phyloP scores from a whole-genome alignment of 2,113 vertebrate species.

The Notechis scutatus region DNA sequence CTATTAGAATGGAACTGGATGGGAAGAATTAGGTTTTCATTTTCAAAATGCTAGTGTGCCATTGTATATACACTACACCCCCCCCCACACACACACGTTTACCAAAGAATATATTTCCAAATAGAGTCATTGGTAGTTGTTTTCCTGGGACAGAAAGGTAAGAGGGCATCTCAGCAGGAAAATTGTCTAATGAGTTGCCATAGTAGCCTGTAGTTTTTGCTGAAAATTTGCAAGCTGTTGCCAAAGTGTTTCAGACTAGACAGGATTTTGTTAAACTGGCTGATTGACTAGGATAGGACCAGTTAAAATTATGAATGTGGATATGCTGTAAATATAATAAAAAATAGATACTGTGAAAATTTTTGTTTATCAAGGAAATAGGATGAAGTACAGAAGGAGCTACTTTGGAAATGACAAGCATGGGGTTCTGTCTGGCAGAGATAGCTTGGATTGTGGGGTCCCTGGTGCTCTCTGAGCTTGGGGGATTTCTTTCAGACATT shows the following conservation, averaged over 20 bases:
- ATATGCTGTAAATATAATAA: background rate
- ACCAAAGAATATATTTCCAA: background rate
- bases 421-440: background rate
- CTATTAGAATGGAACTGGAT: background rate
- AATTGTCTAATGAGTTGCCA: background rate
- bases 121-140: background rate
- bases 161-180: background rate
- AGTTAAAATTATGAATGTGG: background rate
- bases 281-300: background rate
- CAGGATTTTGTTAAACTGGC: background rate
- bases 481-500: no score
- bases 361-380: background rate
- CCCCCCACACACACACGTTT: background rate
- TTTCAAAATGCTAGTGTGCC: background rate
- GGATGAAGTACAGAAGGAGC: background rate
- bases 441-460: background rate
- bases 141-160: background rate
- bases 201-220: background rate
- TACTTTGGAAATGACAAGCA: background rate
- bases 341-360: background rate
- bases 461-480: no score
- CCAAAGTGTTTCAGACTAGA: background rate
- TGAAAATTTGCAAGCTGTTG: background rate
- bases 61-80: background rate
- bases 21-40: background rate